A percentile compares a stretch with the other conserved stretches of the same genome.
Evolutionary conservation across 2,113 vertebrate species (phyloP).

Genomic region (Cottus gobio): DNA sequence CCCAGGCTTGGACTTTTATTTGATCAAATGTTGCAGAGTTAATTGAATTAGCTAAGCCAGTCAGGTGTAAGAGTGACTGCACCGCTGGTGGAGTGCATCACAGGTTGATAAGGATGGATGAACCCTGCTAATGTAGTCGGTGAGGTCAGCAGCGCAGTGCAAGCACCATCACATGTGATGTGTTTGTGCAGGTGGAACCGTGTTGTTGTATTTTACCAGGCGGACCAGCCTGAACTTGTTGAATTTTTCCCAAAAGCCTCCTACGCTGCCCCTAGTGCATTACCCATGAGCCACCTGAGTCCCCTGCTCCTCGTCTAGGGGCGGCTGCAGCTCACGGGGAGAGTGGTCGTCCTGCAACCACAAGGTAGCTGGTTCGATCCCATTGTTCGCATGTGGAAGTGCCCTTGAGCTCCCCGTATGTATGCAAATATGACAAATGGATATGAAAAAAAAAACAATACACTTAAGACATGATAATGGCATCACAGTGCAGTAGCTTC

Average conservation of each 20-base stretch:
- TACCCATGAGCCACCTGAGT: slow-evolving; percentile 11
- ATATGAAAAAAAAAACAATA: too few species aligned
- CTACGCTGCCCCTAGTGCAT: slow-evolving; percentile 1
- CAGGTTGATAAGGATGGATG: slow-evolving; percentile 42
- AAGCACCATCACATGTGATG: slow-evolving; percentile 20
- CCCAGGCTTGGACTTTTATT: slow-evolving; percentile 59
- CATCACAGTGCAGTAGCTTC: too few species aligned
- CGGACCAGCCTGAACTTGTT: background rate
- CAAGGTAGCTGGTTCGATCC: too few species aligned
- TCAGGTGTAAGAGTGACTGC: slow-evolving; percentile 44
- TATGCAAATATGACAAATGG: too few species aligned
- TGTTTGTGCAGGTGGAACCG: slow-evolving; percentile 11
- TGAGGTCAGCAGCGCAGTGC: slow-evolving; percentile 7
- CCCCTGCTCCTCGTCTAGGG: slow-evolving; percentile 7
- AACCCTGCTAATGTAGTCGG: slow-evolving; percentile 14
- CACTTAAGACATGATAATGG: too few species aligned
- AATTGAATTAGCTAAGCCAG: slow-evolving; percentile 62
- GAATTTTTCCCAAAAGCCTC: slow-evolving; percentile 21
- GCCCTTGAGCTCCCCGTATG: too few species aligned
- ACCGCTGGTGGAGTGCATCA: slow-evolving; percentile 16
- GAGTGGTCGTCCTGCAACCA: too few species aligned
- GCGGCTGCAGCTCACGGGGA: too few species aligned
- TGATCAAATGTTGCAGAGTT: slow-evolving; percentile 62
- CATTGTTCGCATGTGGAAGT: too few species aligned
- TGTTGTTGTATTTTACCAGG: background rate